Base-by-base conservation (phyloP, 2,888 invertebrate species). In the Camponotus fellah region DNA sequence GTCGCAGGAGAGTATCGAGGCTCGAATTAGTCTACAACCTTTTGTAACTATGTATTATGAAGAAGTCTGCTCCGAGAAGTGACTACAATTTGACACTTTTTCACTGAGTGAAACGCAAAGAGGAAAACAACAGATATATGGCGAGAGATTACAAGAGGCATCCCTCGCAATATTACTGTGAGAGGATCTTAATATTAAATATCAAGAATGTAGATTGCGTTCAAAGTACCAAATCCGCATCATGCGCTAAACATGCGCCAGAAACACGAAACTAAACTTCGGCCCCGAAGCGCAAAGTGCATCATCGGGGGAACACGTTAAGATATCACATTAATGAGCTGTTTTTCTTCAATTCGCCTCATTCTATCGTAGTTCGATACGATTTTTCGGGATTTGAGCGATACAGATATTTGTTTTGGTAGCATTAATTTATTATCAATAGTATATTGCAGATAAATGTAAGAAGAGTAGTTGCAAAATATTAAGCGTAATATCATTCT, bases 171-270 rank as follows among this genome's bases (percentile, higher is more conserved):
- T 6, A 6, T 60, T 46, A 17, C 34, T 37, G 71, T 43, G 46
- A 26, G 34, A 43, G 43, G 17, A 49, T 68, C 32, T 68, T 68
- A n/a, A 58, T 26, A 60, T 71, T 62, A 21, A 66, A 68, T 49
- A 65, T n/a, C 69, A 65, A 26, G 26, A 26, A 60, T 26, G 40
- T 53, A 46, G 64, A 80, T 81, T 53, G 49, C 65, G 83, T 83
- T 83, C 85, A 83, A 83, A 77, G 85, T 83, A 66, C 60, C 80
- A 81, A 68, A 82, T 60, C 66, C 62, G 68, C 34, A 80, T 80
- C 84, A 81, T 68, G 43, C 40, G 80, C 32, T 65, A 58, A 37
- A 56, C 58, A 72, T 21, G 65, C 66, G 68, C 72, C 21, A 65
- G 46, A 80, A 74, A 72, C 26, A 81, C 49, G 49, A 49, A 65